These are phyloP conservation scores for Lasioglossum calceatum DNA, from an alignment of 2,888 invertebrate genomes.

Conservation along the genomic window DNA sequence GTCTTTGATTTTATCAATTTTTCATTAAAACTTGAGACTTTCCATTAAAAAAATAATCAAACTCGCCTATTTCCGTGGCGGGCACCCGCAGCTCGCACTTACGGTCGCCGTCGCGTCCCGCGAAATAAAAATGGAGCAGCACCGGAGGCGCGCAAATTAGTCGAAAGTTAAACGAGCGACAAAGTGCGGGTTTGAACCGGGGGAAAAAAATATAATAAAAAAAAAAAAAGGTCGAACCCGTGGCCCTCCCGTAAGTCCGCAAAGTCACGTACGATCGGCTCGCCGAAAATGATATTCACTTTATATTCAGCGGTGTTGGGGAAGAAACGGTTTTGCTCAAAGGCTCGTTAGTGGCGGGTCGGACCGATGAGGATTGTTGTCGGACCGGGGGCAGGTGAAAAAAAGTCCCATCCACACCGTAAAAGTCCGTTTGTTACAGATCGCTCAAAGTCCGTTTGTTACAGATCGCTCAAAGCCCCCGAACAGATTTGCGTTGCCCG, in stretches of 20 bases:
- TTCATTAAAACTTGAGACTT: no score
- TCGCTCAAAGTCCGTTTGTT: constrained; percentile 70
- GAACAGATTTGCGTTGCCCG: constrained; percentile 67
- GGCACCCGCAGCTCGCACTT: neutral
- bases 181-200: neutral
- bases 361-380: constrained; percentile 55
- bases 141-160: constrained; percentile 16
- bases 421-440: constrained; percentile 67
- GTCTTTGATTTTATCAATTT: neutral
- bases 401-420: constrained; percentile 51
- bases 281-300: constrained; percentile 50
- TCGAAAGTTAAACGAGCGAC: constrained; percentile 4
- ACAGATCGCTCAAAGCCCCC: constrained; percentile 65
- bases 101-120: neutral
- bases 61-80: no score
- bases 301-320: constrained; percentile 8
- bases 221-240: constrained; percentile 40
- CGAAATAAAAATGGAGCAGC: neutral
- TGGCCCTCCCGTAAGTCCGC: constrained; percentile 10
- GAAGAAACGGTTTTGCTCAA: constrained; percentile 47
- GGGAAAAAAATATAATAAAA: neutral
- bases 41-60: neutral
- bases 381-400: constrained; percentile 69
- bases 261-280: constrained; percentile 60
- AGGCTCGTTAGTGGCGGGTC: constrained; percentile 61